A percentile compares a stretch with the other conserved stretches of the same genome.
Evolutionary conservation across 1,140 invertebrate genomes (phyloP).

Genomic region (Sitodiplosis mosellana): DNA sequence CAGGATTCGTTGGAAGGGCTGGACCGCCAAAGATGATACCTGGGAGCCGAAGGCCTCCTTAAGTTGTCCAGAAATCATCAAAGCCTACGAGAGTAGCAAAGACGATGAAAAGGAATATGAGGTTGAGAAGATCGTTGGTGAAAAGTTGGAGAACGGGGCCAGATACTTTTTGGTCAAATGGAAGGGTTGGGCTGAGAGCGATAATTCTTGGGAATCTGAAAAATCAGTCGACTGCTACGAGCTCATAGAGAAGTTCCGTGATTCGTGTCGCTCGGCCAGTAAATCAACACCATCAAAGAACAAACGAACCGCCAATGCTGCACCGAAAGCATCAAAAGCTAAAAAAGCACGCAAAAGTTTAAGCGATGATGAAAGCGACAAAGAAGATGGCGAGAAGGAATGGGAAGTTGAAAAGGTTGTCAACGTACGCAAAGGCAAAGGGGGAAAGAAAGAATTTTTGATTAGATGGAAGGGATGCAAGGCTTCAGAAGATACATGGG

Average conservation of each 20-base stretch:
- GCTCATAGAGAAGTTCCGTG: background rate
- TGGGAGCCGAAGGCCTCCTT: conserved; percentile 65
- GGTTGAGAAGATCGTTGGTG: background rate
- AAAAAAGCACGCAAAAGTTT: background rate
- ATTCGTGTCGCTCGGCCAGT: background rate
- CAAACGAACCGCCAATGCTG: background rate
- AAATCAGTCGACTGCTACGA: background rate
- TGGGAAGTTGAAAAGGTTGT: conserved; percentile 62
- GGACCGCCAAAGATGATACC: conserved; percentile 47
- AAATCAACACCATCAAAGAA: background rate
- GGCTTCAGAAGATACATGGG: conserved; percentile 47
- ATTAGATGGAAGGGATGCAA: conserved; percentile 64
- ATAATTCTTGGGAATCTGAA: background rate
- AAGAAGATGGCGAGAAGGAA: conserved; percentile 19
- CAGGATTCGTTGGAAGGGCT: conserved; percentile 68
- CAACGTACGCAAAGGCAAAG: conserved; percentile 48
- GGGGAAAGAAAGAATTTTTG: conserved; percentile 46
- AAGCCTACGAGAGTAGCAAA: background rate
- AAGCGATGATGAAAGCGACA: background rate
- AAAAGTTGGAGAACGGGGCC: background rate
- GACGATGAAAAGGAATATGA: background rate
- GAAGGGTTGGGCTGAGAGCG: background rate
- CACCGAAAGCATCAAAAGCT: background rate
- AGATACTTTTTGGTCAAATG: background rate
- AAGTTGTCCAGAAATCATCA: conserved; percentile 44